phyloP scores from a whole-genome alignment of 1,140 invertebrate species.

The Aphelinus certus region DNA sequence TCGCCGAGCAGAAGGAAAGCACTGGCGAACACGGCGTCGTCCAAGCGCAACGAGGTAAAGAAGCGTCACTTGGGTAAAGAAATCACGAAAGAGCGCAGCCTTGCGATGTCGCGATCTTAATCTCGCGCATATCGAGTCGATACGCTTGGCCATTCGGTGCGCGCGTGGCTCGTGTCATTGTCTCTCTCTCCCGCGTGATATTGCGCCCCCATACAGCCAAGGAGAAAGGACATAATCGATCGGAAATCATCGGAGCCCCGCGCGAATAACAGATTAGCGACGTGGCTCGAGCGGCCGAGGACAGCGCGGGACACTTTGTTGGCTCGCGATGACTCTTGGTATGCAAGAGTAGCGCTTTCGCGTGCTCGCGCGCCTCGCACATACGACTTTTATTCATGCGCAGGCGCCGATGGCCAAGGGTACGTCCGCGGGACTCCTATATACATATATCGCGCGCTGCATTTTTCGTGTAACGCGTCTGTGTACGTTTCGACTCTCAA shows the following conservation, averaged over 20 bases:
- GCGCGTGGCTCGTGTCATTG: background rate
- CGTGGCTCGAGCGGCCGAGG: background rate
- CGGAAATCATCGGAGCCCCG: slow-evolving; percentile 1
- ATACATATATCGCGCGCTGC: no score
- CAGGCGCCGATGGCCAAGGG: background rate
- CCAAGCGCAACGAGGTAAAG: no score
- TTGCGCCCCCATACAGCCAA: background rate
- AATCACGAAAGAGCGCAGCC: slow-evolving; percentile 4
- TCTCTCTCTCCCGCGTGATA: slow-evolving; percentile 1
- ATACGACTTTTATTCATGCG: background rate
- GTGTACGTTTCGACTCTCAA: no score
- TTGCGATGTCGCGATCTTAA: slow-evolving; percentile 29
- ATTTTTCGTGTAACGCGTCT: no score
- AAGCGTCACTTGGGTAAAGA: slow-evolving; percentile 9
- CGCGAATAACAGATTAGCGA: slow-evolving; percentile 37
- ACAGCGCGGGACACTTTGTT: background rate
- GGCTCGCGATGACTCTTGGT: slow-evolving; percentile 6
- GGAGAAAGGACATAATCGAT: slow-evolving; percentile 12
- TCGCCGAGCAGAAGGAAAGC: no score
- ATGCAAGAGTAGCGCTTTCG: slow-evolving; percentile 14
- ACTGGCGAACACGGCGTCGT: no score
- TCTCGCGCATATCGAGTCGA: background rate
- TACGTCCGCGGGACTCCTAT: background rate
- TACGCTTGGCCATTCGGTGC: slow-evolving; percentile 17
- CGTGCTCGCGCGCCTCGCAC: no score